A percentile compares a stretch with the other conserved stretches of the same genome.
Evolutionary conservation across 2,888 invertebrate genomes (phyloP).

Genomic region (Tetrapedia diversipes): DNA sequence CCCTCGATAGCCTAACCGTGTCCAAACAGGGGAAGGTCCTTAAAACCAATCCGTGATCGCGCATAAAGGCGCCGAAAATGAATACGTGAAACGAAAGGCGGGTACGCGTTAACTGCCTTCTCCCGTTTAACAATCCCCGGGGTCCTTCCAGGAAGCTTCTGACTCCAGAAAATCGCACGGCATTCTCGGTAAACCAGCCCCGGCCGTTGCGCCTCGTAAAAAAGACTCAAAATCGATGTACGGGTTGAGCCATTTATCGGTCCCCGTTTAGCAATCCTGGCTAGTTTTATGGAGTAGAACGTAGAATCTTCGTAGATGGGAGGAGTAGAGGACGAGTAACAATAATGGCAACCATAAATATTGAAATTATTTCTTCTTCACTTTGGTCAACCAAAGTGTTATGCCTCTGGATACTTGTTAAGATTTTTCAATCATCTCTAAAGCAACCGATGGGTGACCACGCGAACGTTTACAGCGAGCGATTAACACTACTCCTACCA

Average conservation of each 20-base stretch:
- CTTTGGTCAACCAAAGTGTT: no score
- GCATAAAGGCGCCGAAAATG: conserved; percentile 29
- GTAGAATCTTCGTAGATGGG: no score
- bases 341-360: no score
- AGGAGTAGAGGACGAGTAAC: no score
- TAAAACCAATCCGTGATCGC: conserved; percentile 23
- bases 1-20: conserved; percentile 18
- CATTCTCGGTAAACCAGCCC: background rate
- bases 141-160: conserved; percentile 12
- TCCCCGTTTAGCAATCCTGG: background rate
- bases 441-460: no score
- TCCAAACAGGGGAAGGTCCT: conserved; percentile 9
- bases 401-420: no score
- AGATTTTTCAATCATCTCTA: no score
- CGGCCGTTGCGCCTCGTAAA: background rate
- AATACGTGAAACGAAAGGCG: conserved; percentile 4
- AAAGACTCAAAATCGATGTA: background rate
- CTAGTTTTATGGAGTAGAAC: background rate
- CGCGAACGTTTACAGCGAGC: no score
- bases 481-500: no score
- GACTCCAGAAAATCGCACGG: background rate
- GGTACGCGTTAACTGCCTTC: background rate
- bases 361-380: no score
- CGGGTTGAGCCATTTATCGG: background rate
- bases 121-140: conserved; percentile 1